Percentiles rank a stretch among this genome's conserved stretches.
These are phyloP conservation scores for Drosophila multiciliata DNA, from an alignment of 2,888 invertebrate species.

Conservation along the genomic window DNA sequence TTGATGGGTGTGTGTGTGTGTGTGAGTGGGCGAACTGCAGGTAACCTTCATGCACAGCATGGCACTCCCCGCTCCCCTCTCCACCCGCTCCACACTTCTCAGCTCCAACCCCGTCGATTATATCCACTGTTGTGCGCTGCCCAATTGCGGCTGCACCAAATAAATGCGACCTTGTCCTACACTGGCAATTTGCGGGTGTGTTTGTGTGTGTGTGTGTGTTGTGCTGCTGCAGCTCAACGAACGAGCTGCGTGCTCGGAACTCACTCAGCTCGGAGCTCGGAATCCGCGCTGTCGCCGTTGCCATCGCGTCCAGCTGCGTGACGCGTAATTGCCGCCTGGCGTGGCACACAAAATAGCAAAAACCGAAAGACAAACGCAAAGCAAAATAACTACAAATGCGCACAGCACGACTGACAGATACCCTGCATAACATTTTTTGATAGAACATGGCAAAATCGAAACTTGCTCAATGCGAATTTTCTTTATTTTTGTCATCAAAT, in stretches of 20 bases:
- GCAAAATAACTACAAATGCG: not conserved
- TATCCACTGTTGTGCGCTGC: conserved; percentile 44
- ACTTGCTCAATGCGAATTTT: not conserved
- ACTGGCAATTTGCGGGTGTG: conserved; percentile 68
- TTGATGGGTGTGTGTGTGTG: conserved; percentile 19
- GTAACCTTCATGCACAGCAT: conserved; percentile 71
- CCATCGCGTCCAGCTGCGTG: conserved; percentile 71
- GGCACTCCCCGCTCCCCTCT: conserved; percentile 9
- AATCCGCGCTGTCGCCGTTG: conserved; percentile 23
- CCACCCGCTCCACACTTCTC: not conserved
- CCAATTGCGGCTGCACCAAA: conserved; percentile 76
- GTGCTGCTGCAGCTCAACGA: conserved; percentile 38
- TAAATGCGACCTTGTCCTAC: conserved; percentile 79
- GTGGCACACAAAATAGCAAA: conserved; percentile 40
- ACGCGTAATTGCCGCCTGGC: conserved; percentile 69
- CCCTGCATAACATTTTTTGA: not conserved
- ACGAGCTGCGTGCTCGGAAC: conserved; percentile 46
- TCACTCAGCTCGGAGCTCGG: conserved; percentile 19
- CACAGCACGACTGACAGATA: not conserved
- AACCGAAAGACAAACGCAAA: conserved; percentile 29
- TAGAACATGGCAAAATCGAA: not conserved
- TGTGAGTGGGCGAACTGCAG: conserved; percentile 48
- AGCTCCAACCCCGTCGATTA: conserved; percentile 3
- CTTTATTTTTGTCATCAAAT: not conserved
- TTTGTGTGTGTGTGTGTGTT: conserved; percentile 25